A percentile compares a stretch with the other conserved stretches of the same genome.
These are phyloP conservation scores for Regulus satrapa DNA, from an alignment of 2,113 vertebrate genomes.

Conservation along the genomic window DNA sequence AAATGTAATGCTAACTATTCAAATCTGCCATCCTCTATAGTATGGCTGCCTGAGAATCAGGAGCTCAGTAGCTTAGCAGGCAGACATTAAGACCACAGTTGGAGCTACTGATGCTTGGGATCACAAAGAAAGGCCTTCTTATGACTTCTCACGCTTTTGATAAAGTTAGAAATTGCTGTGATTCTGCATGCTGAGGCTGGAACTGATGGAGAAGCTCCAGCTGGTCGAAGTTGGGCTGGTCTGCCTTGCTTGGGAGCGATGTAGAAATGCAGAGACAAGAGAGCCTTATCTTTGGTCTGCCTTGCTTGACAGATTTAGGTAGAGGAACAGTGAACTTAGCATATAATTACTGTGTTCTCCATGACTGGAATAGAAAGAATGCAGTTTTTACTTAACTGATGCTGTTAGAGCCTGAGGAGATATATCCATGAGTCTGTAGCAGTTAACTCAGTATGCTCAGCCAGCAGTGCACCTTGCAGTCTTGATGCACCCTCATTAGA, in stretches of 20 bases:
- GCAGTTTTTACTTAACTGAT: neutral
- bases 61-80: neutral
- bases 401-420: neutral
- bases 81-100: neutral
- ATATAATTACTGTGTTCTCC: neutral
- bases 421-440: neutral
- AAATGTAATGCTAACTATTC: neutral
- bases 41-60: neutral
- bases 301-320: neutral
- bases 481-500: neutral
- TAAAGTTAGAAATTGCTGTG: neutral
- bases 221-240: neutral
- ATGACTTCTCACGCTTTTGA: neutral
- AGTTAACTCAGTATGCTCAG: neutral
- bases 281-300: neutral
- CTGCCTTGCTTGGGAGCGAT: neutral
- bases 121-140: neutral
- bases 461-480: neutral
- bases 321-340: neutral
- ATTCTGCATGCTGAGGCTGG: neutral
- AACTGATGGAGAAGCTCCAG: neutral
- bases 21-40: neutral
- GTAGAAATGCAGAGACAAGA: neutral
- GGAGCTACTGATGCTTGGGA: neutral
- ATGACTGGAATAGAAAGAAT: neutral